These are phyloP conservation scores for Muntiacus muntjak DNA, from an alignment of 2,113 vertebrate genomes.

Conservation along the genomic window DNA sequence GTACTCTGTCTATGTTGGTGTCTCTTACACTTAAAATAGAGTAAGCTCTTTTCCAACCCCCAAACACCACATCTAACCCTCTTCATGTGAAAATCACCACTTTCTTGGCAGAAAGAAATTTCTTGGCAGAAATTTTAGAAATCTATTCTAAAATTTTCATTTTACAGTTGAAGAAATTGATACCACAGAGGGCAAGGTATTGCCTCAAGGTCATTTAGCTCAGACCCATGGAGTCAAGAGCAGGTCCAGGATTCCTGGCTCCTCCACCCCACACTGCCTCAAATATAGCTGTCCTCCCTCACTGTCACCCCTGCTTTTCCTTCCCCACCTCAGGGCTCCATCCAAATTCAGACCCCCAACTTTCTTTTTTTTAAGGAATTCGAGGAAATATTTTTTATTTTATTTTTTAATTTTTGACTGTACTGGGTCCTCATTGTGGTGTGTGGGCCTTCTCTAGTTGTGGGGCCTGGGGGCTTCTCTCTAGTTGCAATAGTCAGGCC, in stretches of 20 bases:
- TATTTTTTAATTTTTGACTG: neutral
- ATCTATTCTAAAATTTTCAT: neutral
- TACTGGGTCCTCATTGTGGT: neutral
- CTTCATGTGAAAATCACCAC: neutral
- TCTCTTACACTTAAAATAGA: neutral
- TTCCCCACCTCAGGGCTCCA: neutral
- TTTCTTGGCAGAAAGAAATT: neutral
- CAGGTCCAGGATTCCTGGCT: neutral
- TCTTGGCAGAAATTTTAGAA: no score
- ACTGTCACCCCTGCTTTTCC: neutral
- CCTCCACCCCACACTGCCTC: neutral
- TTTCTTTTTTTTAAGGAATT: neutral
- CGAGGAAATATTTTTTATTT: neutral
- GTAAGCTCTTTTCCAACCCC: neutral
- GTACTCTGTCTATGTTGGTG: neutral
- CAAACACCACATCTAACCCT: neutral
- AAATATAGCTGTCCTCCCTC: neutral
- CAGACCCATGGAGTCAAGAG: neutral
- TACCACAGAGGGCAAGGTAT: neutral
- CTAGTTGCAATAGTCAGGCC: neutral
- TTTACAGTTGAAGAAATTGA: neutral
- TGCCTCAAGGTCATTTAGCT: constrained; percentile 13
- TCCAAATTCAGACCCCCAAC: neutral
- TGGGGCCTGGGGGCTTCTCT: neutral
- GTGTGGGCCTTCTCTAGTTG: neutral